A percentile compares a stretch with the other conserved stretches of the same genome.
phyloP scores from a whole-genome alignment of 2,888 invertebrate species.

The Diarsia dahlii region DNA sequence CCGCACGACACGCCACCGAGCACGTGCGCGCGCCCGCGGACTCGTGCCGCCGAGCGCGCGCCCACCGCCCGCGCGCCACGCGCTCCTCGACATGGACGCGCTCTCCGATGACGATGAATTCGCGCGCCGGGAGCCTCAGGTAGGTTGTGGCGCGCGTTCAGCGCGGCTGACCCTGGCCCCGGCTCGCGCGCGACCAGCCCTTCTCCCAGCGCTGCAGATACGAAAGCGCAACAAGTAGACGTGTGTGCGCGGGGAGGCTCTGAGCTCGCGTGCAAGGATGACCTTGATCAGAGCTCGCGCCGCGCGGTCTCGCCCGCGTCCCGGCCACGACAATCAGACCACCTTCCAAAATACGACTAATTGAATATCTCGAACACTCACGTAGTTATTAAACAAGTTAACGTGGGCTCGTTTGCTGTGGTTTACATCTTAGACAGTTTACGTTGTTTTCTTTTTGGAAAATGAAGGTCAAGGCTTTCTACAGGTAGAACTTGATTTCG shows the following conservation, averaged over 20 bases:
- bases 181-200: constrained; percentile 68
- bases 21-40: constrained; percentile 84
- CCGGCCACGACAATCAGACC: constrained; percentile 69
- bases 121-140: constrained; percentile 87
- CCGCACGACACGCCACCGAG: constrained; percentile 82
- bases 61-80: constrained; percentile 76
- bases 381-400: constrained; percentile 27
- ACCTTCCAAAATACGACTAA: constrained; percentile 64
- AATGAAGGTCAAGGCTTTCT: constrained; percentile 35
- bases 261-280: constrained; percentile 82
- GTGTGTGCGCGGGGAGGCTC: constrained; percentile 62
- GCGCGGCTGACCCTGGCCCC: constrained; percentile 47
- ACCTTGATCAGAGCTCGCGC: constrained; percentile 82
- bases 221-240: constrained; percentile 86
- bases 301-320: constrained; percentile 77
- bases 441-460: constrained; percentile 38
- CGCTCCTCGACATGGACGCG: constrained; percentile 85
- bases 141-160: constrained; percentile 70
- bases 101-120: constrained; percentile 89
- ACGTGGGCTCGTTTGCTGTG: neutral
- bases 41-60: constrained; percentile 85
- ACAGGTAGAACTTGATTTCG: constrained; percentile 25
- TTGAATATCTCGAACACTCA: constrained; percentile 45
- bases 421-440: neutral
- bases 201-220: constrained; percentile 53